phyloP scores from a whole-genome alignment of 2,888 invertebrate genomes.

The Sphinx pinastri region DNA sequence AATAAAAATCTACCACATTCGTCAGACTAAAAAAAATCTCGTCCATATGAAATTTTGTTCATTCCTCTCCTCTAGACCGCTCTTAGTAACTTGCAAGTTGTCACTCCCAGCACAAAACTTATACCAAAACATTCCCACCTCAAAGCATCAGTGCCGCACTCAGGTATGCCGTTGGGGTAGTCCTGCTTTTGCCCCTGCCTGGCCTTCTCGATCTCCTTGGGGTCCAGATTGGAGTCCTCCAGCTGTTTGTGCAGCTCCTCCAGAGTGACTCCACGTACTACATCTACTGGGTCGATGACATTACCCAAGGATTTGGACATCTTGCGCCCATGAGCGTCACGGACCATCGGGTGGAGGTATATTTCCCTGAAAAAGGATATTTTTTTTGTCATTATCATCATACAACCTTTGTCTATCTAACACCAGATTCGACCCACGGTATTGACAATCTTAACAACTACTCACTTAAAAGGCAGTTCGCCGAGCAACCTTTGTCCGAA shows the following conservation, averaged over 20 bases:
- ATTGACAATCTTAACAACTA: background rate
- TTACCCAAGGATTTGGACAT: conserved; percentile 99
- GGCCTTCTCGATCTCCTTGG: conserved; percentile 91
- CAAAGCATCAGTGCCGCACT: conserved; percentile 97
- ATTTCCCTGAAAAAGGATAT: conserved; percentile 85
- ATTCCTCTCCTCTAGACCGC: no score
- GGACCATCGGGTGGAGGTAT: conserved; percentile 97
- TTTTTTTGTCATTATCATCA: background rate
- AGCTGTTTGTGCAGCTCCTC: conserved; percentile 91
- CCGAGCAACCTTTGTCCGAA: conserved; percentile 95
- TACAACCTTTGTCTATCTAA: no score
- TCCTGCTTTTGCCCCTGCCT: conserved; percentile 89
- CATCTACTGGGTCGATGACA: conserved; percentile 98
- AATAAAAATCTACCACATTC: no score
- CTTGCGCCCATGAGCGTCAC: conserved; percentile 99
- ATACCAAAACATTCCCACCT: conserved; percentile 78
- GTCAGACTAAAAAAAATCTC: no score
- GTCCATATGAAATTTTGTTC: no score
- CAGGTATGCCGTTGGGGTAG: conserved; percentile 96
- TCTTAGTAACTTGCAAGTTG: no score
- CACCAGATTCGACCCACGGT: background rate
- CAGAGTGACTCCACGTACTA: conserved; percentile 93
- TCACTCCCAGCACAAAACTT: no score
- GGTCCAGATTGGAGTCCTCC: conserved; percentile 91
- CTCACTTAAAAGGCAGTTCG: conserved; percentile 93